Evolutionary conservation across 2,888 invertebrate genomes (phyloP), one percentile per base, ranked within the genome.

Genomic region (Callyntrura sp.): DNA sequence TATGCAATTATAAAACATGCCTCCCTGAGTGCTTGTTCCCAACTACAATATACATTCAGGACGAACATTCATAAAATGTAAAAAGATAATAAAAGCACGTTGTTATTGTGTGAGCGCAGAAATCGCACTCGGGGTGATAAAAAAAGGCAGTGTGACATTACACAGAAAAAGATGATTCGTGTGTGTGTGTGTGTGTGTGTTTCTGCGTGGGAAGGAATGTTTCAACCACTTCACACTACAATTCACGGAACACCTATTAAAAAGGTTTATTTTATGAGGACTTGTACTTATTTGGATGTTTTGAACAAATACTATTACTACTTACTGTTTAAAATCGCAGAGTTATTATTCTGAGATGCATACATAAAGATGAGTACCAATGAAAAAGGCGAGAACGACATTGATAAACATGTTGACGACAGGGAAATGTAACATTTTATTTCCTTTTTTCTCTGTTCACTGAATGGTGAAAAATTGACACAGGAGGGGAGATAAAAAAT

Each of bases 401-500:
- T 25, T 23, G 12, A 62, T 62, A 5, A 35, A 6, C 35, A 25
- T 62, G 28, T 62, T 62, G 62, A 28, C 1, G 62, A 25, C 25
- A 62, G 11, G 28, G 28, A 62, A 62, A 14, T 14, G 3, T 35
- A 62, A 28, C 28, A 28, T 62, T 62, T 35, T 35, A 35, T 35
- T 35, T 62, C 14, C 25, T 25, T 62, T 62, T 60, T 35, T 62
- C 14, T 14, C 28, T 62, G 25, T 60, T 60, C 8, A 0, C 20
- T 60, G 28, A 28, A 28, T 62, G 35, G 62, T 70, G 62, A 62
- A 62, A 62, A 12, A 70, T 70, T n/a, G 35, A 70, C 12, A 8
- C 8, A 35, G 17, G 70, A 70, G 14, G 25, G 62, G 17, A 11
- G 60, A 62, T 55, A 55, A 5, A 70, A 20, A 48, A 57, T 57